phyloP scores from a whole-genome alignment of 2,797 vertebrate species.

The Poeciliopsis turneri region DNA sequence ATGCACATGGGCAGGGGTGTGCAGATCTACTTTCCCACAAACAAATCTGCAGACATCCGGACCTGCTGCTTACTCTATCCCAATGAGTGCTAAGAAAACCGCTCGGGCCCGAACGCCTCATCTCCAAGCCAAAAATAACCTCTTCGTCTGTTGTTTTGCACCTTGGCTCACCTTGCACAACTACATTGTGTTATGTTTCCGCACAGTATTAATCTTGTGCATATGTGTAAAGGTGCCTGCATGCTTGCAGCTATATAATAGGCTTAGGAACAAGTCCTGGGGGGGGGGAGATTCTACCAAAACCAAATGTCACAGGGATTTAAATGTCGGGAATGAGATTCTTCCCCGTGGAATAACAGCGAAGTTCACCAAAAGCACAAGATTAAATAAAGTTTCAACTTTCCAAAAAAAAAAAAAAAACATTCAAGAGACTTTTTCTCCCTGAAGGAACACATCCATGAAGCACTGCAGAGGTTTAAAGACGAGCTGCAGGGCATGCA shows the following conservation, averaged over 20 bases:
- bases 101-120: conserved; percentile 50
- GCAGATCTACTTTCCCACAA: conserved; percentile 16
- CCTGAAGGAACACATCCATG: conserved; percentile 62
- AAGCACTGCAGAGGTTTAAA: conserved; percentile 58
- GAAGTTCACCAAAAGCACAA: conserved; percentile 74
- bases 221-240: conserved; percentile 26
- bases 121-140: conserved; percentile 69
- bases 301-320: conserved; percentile 77
- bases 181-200: conserved; percentile 50
- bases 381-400: conserved; percentile 74
- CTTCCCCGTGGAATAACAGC: conserved; percentile 66
- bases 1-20: conserved; percentile 6
- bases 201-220: conserved; percentile 63
- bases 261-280: conserved; percentile 43
- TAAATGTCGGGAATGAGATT: conserved; percentile 65
- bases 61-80: conserved; percentile 27
- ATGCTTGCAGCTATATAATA: conserved; percentile 47
- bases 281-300: conserved; percentile 54
- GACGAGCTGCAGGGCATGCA: conserved; percentile 71
- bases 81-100: conserved; percentile 51
- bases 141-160: conserved; percentile 65
- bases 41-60: conserved; percentile 4
- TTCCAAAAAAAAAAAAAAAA: conserved; percentile 62
- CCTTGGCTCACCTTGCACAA: conserved; percentile 70
- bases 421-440: conserved; percentile 54